Percentiles rank a stretch among this genome's conserved stretches.
Evolutionary conservation across 2,113 vertebrate genomes (phyloP).

Genomic region (Ellobius talpinus): DNA sequence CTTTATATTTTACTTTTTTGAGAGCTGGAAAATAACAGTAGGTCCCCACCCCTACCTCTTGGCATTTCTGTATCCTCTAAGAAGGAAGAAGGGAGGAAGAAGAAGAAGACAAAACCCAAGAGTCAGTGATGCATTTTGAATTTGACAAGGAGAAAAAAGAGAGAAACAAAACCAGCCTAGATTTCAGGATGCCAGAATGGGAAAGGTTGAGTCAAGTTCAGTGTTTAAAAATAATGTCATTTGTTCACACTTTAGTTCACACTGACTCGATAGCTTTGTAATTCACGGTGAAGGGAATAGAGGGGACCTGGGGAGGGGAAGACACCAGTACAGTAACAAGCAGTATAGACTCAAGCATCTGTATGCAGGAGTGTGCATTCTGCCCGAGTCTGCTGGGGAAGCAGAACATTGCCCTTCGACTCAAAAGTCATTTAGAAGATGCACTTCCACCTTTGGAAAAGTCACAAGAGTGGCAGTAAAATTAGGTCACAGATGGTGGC

Average conservation of each 20-base stretch:
- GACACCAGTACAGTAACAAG: background rate
- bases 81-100: background rate
- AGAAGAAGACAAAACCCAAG: background rate
- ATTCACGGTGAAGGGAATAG: background rate
- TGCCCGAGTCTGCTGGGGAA: background rate
- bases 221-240: background rate
- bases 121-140: background rate
- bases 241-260: background rate
- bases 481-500: background rate
- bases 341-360: rapidly evolving
- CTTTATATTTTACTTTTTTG: background rate
- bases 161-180: background rate
- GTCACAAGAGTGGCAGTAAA: background rate
- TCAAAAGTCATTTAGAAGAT: background rate
- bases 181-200: background rate
- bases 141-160: background rate
- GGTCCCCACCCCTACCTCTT: too few species aligned
- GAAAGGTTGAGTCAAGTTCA: background rate
- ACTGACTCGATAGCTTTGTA: background rate
- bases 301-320: too few species aligned
- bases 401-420: background rate
- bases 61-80: background rate
- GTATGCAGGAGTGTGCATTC: rapidly evolving
- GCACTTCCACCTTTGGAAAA: background rate
- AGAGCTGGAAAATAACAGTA: background rate